Conservation (phyloP, 2,888 invertebrate genomes). For the Dasypolia templi region DNA sequence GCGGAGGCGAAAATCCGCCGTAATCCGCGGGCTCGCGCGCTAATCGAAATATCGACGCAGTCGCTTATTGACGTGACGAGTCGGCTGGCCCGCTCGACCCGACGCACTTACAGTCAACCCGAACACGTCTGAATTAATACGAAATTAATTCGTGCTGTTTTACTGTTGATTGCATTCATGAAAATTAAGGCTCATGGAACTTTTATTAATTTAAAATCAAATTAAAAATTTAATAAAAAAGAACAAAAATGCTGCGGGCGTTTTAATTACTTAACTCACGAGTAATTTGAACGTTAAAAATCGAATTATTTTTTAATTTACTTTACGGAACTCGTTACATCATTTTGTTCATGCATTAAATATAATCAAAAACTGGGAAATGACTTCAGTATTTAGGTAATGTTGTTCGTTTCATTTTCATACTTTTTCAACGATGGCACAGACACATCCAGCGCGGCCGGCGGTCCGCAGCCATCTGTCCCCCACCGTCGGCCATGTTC, state of each 20-base stretch:
- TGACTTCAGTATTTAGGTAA: conserved; percentile 3
- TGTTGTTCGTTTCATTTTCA: conserved; percentile 11
- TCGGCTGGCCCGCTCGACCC: conserved; percentile 50
- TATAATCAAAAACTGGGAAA: not conserved
- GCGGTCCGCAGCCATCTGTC: conserved; percentile 83
- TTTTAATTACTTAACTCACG: conserved; percentile 8
- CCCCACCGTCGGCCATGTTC: conserved; percentile 87
- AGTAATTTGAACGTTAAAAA: conserved; percentile 4
- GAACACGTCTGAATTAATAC: conserved; percentile 31
- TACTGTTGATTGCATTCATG: conserved; percentile 21
- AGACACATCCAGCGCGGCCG: conserved; percentile 75
- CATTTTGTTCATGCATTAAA: conserved; percentile 1
- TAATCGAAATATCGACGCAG: conserved; percentile 89
- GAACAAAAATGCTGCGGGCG: too few species aligned
- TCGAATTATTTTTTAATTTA: not conserved
- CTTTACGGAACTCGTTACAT: not conserved
- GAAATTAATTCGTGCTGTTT: conserved; percentile 31
- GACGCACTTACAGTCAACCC: conserved; percentile 45
- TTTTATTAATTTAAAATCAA: conserved; percentile 6
- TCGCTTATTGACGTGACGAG: conserved; percentile 85
- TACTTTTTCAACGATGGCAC: not conserved
- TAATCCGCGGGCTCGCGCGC: conserved; percentile 87
- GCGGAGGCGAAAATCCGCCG: conserved; percentile 88
- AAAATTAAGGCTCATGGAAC: not conserved
- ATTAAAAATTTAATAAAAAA: not conserved